Evolutionary conservation across 2,113 vertebrate species (phyloP), one percentile per base, ranked within the genome.

Genomic region (Cyrtonyx montezumae): DNA sequence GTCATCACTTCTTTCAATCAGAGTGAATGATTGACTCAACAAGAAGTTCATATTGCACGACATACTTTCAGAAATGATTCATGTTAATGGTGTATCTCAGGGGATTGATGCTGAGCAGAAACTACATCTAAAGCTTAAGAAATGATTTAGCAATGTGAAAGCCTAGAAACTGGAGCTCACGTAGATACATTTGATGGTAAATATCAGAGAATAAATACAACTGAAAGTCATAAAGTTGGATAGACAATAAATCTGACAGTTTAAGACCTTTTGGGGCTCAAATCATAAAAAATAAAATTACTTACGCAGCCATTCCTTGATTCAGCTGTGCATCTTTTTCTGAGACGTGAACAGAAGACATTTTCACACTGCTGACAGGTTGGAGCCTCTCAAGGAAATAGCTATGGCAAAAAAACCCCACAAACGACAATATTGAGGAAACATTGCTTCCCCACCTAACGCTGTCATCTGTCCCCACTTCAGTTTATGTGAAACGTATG

Each of bases 161-260:
- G 81, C 89, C 95, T 90, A 88, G 96, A 97, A 96, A 97, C 94
- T 73, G 84, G 61, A 66, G 90, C 87, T 77, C 95, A 96, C 19
- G 7, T 94, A 96, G 95, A 93, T 96, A 95, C 82, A 37, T 93
- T 70, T 96, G 97, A 97, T 95, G 96, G 97, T 97, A 98, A 98
- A 97, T 97, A 97, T 97, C 97, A 95, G 96, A 97, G 93, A 97
- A 98, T 97, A 97, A 98, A 97, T 97, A 97, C 95, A 97, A 97
- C 96, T 94, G 94, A 97, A 98, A 97, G 97, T 96, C 97, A 94
- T 98, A 97, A 98, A 97, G 97, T 92, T 87, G 91, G 95, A 97
- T 94, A 96, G 97, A 98, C 95, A 91, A 98, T 98, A 98, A 98
- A 98, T 98, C 97, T 97, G 97, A 97, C 95, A 98, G 97, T 97